phyloP scores from a whole-genome alignment of 1,140 invertebrate species.

The Hylyphantes graminicola region DNA sequence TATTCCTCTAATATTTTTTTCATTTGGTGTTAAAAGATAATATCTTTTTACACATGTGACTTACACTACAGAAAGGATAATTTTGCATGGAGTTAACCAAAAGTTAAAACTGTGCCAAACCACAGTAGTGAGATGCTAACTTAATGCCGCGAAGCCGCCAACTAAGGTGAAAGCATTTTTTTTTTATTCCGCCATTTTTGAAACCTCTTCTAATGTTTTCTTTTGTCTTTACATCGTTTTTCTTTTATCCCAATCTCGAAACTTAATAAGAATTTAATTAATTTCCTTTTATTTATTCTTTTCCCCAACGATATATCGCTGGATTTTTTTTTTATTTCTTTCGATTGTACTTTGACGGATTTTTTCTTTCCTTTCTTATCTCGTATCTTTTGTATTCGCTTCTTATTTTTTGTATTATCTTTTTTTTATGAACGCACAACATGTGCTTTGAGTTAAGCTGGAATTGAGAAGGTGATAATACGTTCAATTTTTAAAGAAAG shows the following conservation, averaged over 20 bases:
- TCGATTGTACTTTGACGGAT: background rate
- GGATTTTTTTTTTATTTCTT: constrained; percentile 3
- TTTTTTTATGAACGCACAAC: background rate
- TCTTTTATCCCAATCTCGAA: background rate
- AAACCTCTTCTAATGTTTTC: constrained; percentile 48
- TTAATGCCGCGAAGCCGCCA: constrained; percentile 47
- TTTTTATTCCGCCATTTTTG: constrained; percentile 49
- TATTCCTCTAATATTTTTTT: too few relatives aligned
- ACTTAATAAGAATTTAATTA: constrained; percentile 57
- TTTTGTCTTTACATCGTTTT: constrained; percentile 20
- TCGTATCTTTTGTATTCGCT: background rate
- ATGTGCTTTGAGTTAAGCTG: background rate
- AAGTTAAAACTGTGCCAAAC: too few relatives aligned
- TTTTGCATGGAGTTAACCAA: too few relatives aligned
- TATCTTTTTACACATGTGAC: too few relatives aligned
- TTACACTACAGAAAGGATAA: too few relatives aligned
- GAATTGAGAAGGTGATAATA: too few relatives aligned
- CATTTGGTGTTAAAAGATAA: too few relatives aligned
- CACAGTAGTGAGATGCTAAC: constrained; percentile 24
- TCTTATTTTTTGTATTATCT: constrained; percentile 8
- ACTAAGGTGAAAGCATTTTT: constrained; percentile 56
- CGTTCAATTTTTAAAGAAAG: too few relatives aligned
- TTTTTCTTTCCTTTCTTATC: constrained; percentile 9
- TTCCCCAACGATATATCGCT: constrained; percentile 1
- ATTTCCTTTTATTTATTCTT: constrained; percentile 30